Base-by-base conservation (phyloP, 2,888 invertebrate species). In the Drosophila crucigera region DNA sequence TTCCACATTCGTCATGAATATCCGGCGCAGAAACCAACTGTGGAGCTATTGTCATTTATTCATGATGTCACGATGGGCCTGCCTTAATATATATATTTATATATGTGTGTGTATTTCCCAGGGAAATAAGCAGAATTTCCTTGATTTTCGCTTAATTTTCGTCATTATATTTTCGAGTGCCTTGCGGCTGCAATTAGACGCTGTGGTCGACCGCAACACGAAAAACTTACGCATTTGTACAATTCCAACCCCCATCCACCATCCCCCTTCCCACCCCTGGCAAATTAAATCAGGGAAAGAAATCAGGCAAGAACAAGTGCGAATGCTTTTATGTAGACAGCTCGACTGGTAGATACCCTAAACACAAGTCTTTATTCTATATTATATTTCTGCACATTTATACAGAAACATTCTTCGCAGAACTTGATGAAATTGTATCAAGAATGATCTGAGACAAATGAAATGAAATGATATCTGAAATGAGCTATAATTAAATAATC, bases 131-230 rank as follows among this genome's bases (percentile, higher is more conserved):
- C 19, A 62, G 75, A 71, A 76, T 80, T 65, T 80, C 43, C 64
- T 55, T 55, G 53, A 65, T 68, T 71, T 62, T 49, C 37, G 43
- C 52, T 49, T 72, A 63, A 78, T 76, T 68, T 62, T 60, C 67
- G 25, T 76, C 68, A 72, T 78, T 80, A 72, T 76, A 55, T 75
- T 58, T 66, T 49, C 63, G 39, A 10, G 39, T 22, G 54, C 55
- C 75, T 43, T 69, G 63, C n/a, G 78, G 80, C 80, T 75, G 72
- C 80, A 78, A 78, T 78, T 80, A 78, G 62, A 19, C 25, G 43
- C 63, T 52, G 78, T 37, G 68, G 78, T 61, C 28, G 50, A 19
- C 41, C 33, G 31, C 33, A 31, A 47, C 52, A 47, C 33, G 28
- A 53, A 66, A 64, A 64, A n/a, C 59, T 60, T 16, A 49, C 56